Evolutionary conservation across 2,797 vertebrate genomes (phyloP).

Genomic region (Sebastes matsubarae): DNA sequence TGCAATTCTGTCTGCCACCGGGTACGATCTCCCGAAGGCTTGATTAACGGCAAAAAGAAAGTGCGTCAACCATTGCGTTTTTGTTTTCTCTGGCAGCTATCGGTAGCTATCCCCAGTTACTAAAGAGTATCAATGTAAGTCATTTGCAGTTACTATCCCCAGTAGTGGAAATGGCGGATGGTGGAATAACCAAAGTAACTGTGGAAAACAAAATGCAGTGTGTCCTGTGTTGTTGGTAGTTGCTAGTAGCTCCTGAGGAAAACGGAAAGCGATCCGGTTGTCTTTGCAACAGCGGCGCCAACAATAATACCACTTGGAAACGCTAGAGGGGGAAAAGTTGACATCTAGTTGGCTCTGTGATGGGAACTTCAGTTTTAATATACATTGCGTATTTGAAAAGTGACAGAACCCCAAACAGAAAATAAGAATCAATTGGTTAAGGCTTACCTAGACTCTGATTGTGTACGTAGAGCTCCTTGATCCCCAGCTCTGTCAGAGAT

Average conservation of each 20-base stretch:
- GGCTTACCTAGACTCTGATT: slow-evolving; percentile 90
- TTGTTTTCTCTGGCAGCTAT: no score
- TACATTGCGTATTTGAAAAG: neutral
- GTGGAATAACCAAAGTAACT: neutral
- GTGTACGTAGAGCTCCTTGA: slow-evolving; percentile 93
- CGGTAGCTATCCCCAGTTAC: neutral
- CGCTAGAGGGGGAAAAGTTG: no score
- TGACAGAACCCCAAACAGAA: neutral
- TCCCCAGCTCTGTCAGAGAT: slow-evolving; percentile 88
- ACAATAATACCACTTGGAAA: neutral
- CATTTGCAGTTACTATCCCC: neutral
- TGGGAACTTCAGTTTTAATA: neutral
- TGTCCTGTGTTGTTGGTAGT: neutral
- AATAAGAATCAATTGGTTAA: neutral
- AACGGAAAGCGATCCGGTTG: neutral
- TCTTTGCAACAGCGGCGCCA: neutral
- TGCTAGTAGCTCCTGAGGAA: neutral
- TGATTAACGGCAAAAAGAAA: neutral
- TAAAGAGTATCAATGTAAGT: neutral
- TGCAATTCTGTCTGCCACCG: neutral
- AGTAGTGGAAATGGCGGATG: neutral
- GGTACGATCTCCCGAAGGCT: neutral
- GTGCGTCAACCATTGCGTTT: neutral
- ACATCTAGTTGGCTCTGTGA: no score
- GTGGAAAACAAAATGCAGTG: neutral